These are phyloP conservation scores for Drosophila serrata DNA, from an alignment of 1,140 invertebrate genomes.

Conservation along the genomic window DNA sequence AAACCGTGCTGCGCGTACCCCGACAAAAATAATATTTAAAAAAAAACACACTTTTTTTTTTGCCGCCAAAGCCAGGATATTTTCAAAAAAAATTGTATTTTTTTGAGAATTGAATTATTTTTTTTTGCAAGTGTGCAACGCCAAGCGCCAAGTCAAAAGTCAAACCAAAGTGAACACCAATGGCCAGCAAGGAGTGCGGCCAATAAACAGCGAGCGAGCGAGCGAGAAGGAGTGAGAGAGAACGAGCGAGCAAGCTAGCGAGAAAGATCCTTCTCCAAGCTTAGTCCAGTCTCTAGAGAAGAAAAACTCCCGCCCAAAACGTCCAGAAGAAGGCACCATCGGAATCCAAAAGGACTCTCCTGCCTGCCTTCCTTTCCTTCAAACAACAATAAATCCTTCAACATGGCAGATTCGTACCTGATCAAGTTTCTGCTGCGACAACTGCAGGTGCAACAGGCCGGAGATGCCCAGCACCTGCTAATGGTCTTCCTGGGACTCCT, in stretches of 20 bases:
- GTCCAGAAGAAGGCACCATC: too few species aligned
- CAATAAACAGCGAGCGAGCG: not conserved
- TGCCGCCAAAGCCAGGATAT: not conserved
- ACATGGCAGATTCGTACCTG: conserved; percentile 77
- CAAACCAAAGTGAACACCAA: conserved; percentile 6
- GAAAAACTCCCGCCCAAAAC: not conserved
- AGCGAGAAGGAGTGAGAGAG: not conserved
- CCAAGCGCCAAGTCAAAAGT: not conserved
- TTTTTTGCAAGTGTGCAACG: conserved; percentile 11
- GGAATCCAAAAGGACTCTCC: not conserved
- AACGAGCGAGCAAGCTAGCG: not conserved
- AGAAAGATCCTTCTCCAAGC: not conserved
- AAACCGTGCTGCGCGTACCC: not conserved
- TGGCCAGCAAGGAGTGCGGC: conserved; percentile 9
- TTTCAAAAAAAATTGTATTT: not conserved
- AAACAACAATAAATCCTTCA: not conserved
- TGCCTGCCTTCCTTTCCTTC: too few species aligned
- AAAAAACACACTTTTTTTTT: not conserved
- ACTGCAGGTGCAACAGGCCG: conserved; percentile 65
- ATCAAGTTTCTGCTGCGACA: conserved; percentile 79
- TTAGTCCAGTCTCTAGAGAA: not conserved
- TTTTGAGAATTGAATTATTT: not conserved
- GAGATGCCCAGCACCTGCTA: conserved; percentile 80
- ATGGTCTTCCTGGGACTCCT: conserved; percentile 87
- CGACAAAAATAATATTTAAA: not conserved